Percentiles rank a stretch among this genome's conserved stretches.
Conservation (phyloP, 2,888 invertebrate species). For the Pantelozetes paolii region DNA sequence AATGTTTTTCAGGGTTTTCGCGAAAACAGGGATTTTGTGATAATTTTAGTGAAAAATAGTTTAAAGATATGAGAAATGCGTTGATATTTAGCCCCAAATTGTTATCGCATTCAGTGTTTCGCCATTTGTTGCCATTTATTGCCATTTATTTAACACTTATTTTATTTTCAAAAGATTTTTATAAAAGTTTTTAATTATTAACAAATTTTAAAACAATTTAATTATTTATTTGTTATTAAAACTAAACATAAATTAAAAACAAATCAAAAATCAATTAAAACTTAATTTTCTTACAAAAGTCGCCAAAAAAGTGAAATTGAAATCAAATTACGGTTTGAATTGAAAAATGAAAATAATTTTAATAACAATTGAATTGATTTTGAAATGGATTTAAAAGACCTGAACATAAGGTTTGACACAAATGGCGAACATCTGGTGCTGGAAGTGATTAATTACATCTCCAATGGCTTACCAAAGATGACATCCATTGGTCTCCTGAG, state of each 20-base stretch:
- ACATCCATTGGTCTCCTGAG: constrained; percentile 6
- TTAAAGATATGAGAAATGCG: neutral
- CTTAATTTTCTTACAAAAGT: too few relatives aligned
- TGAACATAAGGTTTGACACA: neutral
- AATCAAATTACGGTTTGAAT: neutral
- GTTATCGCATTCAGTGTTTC: constrained; percentile 14
- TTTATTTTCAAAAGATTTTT: neutral
- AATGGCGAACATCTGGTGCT: constrained; percentile 3
- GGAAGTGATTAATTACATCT: constrained; percentile 27
- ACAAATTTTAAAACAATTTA: neutral
- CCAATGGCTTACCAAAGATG: constrained; percentile 1
- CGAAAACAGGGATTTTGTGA: too few relatives aligned
- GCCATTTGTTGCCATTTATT: neutral
- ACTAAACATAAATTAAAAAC: neutral
- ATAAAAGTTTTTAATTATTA: neutral
- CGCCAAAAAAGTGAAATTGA: neutral
- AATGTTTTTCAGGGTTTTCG: too few relatives aligned
- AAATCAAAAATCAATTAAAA: neutral
- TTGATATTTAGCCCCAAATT: neutral
- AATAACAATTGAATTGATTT: constrained; percentile 21
- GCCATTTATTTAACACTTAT: too few relatives aligned
- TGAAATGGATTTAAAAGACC: constrained; percentile 22
- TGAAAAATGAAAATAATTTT: neutral
- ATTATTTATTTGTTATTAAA: neutral
- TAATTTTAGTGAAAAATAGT: too few relatives aligned